Base-by-base conservation (phyloP, 1,140 invertebrate genomes). In the Drosophila mayri region DNA sequence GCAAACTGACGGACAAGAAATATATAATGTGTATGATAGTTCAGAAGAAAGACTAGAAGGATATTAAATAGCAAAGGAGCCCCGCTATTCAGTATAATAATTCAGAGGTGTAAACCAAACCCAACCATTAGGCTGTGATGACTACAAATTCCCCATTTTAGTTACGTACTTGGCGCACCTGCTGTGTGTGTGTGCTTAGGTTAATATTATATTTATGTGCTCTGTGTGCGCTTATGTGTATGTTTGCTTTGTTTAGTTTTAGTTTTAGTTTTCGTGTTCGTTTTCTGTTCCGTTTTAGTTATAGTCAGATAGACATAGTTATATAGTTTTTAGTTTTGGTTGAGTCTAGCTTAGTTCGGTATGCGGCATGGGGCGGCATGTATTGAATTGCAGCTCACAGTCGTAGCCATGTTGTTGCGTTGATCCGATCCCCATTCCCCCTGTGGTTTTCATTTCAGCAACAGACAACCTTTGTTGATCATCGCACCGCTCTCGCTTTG, bases 381-480 rank as follows among this genome's bases (percentile, higher is more conserved):
- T 71, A 73, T 73, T 73, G 70, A 72, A 46, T 73, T 72, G 65
- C 67, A 71, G 66, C 66, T 71, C 28, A 20, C 38, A 62, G 32
- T 18, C 59, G 57, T 65, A 65, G 62, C 62, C 14, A 16, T 52
- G 50, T 52, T 60, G 61, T 60, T 41, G 40, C 61, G 61, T 35
- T 52, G 50, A 54, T 54, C 62, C 40, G 5, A 32, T 38, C 32
- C 20, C n/a, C 43, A 3, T 38, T 38, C 44, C 35, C 32, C 32
- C 61, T 20, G 40, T 30, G 72, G 58, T 75, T 75, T 74, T 65
- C 74, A 76, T 67, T 66, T 59, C 73, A 58, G 46, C 72, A 57
- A 28, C 37, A 16, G 22, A 11, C 52, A 55, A 37, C 65, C 63
- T 65, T 43, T 65, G 62, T 65, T 65, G 59, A 35, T 50, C 49